phyloP scores from a whole-genome alignment of 2,113 vertebrate genomes.

The Polypterus bichir region DNA sequence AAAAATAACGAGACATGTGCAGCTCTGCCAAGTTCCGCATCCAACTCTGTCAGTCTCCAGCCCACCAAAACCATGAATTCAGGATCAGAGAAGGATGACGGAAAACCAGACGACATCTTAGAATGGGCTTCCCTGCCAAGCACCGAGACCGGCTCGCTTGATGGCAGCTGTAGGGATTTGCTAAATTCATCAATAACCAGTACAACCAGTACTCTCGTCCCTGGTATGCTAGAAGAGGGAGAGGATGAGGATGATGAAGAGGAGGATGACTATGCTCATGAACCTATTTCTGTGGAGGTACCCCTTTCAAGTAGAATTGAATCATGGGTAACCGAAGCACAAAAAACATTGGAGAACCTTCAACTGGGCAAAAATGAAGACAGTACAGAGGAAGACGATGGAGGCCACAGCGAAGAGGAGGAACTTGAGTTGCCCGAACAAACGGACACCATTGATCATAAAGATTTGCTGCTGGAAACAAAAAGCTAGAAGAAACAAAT shows the following conservation, averaged over 20 bases:
- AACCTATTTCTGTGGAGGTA: conserved; percentile 80
- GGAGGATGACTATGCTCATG: conserved; percentile 76
- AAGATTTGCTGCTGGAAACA: conserved; percentile 26
- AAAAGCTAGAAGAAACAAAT: conserved; percentile 39
- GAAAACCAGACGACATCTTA: conserved; percentile 73
- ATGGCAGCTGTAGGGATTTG: conserved; percentile 83
- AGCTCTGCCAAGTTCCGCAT: conserved; percentile 24
- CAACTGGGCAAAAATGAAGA: conserved; percentile 79
- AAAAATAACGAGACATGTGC: conserved; percentile 30
- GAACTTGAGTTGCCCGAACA: conserved; percentile 55
- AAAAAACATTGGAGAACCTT: conserved; percentile 84
- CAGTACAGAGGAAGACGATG: conserved; percentile 73
- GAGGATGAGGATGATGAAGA: conserved; percentile 72
- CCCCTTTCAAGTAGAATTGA: conserved; percentile 88
- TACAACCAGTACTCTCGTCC: conserved; percentile 90
- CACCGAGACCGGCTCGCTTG: conserved; percentile 86
- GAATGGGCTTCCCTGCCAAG: conserved; percentile 95
- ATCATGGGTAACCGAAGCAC: conserved; percentile 86
- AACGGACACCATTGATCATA: conserved; percentile 34
- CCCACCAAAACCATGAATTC: conserved; percentile 30
- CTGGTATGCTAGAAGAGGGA: conserved; percentile 88
- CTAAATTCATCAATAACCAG: conserved; percentile 93
- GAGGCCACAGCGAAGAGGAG: conserved; percentile 67
- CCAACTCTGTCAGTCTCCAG: conserved; percentile 13
- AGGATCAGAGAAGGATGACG: conserved; percentile 60